These are phyloP conservation scores for Drosophila arawakana DNA, from an alignment of 1,140 invertebrate species.

Conservation along the genomic window DNA sequence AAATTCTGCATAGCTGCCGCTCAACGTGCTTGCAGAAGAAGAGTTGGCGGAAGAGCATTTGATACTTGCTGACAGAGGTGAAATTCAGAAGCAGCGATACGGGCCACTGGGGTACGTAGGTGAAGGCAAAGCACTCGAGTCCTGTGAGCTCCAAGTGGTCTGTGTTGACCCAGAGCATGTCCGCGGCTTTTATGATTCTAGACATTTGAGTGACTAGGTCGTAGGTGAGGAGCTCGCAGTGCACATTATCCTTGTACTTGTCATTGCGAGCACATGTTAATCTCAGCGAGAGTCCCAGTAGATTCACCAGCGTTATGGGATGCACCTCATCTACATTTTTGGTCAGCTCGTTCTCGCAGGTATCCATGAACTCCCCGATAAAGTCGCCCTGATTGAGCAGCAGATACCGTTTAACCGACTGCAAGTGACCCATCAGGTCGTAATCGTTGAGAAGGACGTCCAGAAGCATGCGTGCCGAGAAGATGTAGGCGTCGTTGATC, in stretches of 20 bases:
- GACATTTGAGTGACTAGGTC: conserved; percentile 96
- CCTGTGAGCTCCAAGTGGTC: conserved; percentile 87
- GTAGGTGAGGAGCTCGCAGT: conserved; percentile 93
- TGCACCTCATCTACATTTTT: conserved; percentile 95
- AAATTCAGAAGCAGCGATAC: conserved; percentile 96
- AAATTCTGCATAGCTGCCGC: conserved; percentile 94
- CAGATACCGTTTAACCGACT: conserved; percentile 97
- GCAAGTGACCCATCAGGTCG: conserved; percentile 94
- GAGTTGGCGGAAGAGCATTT: conserved; percentile 98
- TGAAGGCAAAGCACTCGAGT: conserved; percentile 97
- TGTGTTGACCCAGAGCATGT: conserved; percentile 87
- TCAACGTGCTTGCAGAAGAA: conserved; percentile 98
- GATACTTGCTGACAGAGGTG: conserved; percentile 96
- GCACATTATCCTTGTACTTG: conserved; percentile 97
- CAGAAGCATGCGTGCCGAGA: conserved; percentile 94
- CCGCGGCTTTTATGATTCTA: conserved; percentile 87
- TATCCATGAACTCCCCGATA: conserved; percentile 97
- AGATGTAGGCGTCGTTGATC: conserved; percentile 96
- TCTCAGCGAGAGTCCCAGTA: conserved; percentile 74
- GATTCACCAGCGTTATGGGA: conserved; percentile 88
- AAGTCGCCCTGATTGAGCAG: conserved; percentile 96
- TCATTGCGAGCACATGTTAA: conserved; percentile 87
- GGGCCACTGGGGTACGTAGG: conserved; percentile 97
- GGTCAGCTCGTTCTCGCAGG: conserved; percentile 95
- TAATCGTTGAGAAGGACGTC: conserved; percentile 96